These are phyloP conservation scores for Glyptemys insculpta DNA, from an alignment of 2,797 vertebrate species.

Conservation along the genomic window DNA sequence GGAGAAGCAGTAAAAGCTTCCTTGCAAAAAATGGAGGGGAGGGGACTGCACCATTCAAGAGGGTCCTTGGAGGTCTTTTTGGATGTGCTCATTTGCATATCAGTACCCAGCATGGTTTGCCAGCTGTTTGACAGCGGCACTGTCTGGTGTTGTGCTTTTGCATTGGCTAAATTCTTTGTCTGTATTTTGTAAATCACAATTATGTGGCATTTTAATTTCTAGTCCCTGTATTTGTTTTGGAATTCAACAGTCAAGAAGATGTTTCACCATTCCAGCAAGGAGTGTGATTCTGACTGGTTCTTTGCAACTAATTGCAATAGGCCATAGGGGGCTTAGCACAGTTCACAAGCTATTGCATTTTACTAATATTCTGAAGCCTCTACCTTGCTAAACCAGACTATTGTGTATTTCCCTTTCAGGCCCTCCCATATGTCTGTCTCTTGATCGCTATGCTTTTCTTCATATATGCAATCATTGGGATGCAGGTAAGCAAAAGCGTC, in stretches of 20 bases:
- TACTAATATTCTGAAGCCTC: not conserved
- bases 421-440: slow-evolving; percentile 96
- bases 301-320: not conserved
- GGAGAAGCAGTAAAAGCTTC: not conserved
- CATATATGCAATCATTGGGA: slow-evolving; percentile 99
- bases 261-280: not conserved
- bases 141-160: not conserved
- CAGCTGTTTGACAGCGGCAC: not conserved
- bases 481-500: slow-evolving; percentile 90
- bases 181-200: not conserved
- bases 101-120: not conserved
- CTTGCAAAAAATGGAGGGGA: not conserved
- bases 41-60: not conserved
- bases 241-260: not conserved
- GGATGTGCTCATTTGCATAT: not conserved
- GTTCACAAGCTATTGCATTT: not conserved
- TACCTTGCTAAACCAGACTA: slow-evolving; percentile 23
- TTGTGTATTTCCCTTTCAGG: slow-evolving; percentile 82
- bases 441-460: slow-evolving; percentile 99
- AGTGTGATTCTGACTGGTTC: not conserved
- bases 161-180: not conserved
- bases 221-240: not conserved
- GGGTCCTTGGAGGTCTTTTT: not conserved
- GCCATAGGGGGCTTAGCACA: not conserved
- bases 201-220: not conserved